Evolutionary conservation across 2,113 vertebrate genomes (phyloP).

Genomic region (Dromas ardeola): DNA sequence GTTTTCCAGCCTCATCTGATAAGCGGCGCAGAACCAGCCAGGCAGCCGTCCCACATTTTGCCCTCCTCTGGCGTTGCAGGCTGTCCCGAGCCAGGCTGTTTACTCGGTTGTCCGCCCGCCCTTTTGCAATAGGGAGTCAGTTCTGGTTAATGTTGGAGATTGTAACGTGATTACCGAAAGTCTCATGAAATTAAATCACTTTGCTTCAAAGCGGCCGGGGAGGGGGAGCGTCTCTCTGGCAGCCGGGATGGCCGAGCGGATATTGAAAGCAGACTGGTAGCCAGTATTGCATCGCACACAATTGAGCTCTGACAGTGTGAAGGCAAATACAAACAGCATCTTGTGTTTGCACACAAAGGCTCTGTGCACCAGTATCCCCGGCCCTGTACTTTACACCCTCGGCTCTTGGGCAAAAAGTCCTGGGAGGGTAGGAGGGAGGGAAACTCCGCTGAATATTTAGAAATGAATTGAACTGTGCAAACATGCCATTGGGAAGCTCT

Average conservation of each 20-base stretch:
- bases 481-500: slow-evolving; percentile 41
- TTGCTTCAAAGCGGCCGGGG: slow-evolving; percentile 80
- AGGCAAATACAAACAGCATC: slow-evolving; percentile 51
- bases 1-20: slow-evolving; percentile 38
- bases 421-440: slow-evolving; percentile 19
- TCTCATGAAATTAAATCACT: slow-evolving; percentile 81
- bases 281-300: slow-evolving; percentile 62
- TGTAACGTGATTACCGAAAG: slow-evolving; percentile 73
- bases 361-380: background rate
- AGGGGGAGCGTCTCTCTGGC: slow-evolving; percentile 65
- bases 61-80: background rate
- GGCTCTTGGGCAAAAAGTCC: background rate
- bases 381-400: slow-evolving; percentile 60
- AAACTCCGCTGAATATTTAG: slow-evolving; percentile 22
- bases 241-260: slow-evolving; percentile 72
- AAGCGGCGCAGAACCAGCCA: background rate
- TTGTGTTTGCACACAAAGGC: slow-evolving; percentile 56
- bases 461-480: slow-evolving; percentile 68
- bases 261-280: slow-evolving; percentile 71
- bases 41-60: slow-evolving; percentile 26
- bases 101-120: slow-evolving; percentile 23
- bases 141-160: slow-evolving; percentile 86
- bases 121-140: slow-evolving; percentile 65
- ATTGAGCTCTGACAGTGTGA: slow-evolving; percentile 43
- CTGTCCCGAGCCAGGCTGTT: slow-evolving; percentile 16